Percentiles rank a stretch among this genome's conserved stretches.
Conservation (phyloP, 2,113 vertebrate species). For the Stictonetta naevosa region DNA sequence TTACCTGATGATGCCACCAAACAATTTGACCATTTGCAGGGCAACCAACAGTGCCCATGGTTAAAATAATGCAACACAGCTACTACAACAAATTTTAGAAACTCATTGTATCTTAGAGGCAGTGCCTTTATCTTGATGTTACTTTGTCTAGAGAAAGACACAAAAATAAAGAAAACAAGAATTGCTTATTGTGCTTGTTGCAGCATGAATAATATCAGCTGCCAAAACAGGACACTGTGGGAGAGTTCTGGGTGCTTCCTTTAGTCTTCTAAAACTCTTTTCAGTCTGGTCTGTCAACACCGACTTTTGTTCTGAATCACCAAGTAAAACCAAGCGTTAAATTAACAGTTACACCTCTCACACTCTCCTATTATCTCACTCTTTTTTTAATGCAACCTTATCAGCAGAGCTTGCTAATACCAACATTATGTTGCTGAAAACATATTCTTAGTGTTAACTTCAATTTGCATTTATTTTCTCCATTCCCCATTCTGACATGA, state of each 20-base stretch:
- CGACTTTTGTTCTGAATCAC: not conserved
- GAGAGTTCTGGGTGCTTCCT: not conserved
- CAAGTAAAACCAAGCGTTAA: not conserved
- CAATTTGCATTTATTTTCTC: not conserved
- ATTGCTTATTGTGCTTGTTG: not conserved
- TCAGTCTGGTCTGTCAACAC: not conserved
- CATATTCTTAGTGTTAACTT: rapidly evolving
- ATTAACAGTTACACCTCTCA: not conserved
- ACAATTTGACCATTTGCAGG: not conserved
- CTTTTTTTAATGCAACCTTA: not conserved
- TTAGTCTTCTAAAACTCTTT: not conserved
- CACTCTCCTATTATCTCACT: not conserved
- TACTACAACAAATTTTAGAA: not conserved
- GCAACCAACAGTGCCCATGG: rapidly evolving
- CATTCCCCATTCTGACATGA: not conserved
- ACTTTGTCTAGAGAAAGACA: not conserved
- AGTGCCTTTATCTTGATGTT: not conserved
- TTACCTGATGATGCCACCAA: not conserved
- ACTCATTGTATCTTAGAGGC: not conserved
- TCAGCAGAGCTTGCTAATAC: not conserved
- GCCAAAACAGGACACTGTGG: not conserved
- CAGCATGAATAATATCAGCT: not conserved
- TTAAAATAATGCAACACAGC: not conserved
- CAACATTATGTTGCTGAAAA: not conserved
- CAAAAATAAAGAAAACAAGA: not conserved